Conservation (phyloP, 2,888 invertebrate genomes). For the Acrobasis consociella region DNA sequence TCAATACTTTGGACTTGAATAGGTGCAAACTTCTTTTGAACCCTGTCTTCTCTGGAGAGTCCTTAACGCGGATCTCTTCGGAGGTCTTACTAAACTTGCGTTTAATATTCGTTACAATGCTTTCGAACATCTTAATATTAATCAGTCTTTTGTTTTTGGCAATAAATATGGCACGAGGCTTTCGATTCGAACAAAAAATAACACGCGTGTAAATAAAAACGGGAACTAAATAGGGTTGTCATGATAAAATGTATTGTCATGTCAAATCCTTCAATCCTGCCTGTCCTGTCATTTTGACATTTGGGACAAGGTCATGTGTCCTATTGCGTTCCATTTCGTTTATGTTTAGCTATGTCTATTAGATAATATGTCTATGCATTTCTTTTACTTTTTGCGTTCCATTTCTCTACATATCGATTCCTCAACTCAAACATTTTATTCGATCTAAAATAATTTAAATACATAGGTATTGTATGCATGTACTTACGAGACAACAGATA, state of each 20-base stretch:
- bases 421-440: too few species aligned
- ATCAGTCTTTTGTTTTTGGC: slow-evolving; percentile 73
- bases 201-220: slow-evolving; percentile 47
- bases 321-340: slow-evolving; percentile 55
- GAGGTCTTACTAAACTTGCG: slow-evolving; percentile 68
- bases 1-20: slow-evolving; percentile 62
- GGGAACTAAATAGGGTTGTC: slow-evolving; percentile 24
- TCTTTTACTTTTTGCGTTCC: slow-evolving; percentile 41
- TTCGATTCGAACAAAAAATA: slow-evolving; percentile 45
- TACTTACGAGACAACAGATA: slow-evolving; percentile 85
- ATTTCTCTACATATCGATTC: too few species aligned
- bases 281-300: slow-evolving; percentile 71
- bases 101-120: slow-evolving; percentile 68
- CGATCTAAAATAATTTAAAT: slow-evolving; percentile 17
- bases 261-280: slow-evolving; percentile 39
- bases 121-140: slow-evolving; percentile 75
- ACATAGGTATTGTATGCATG: slow-evolving; percentile 31
- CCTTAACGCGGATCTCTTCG: slow-evolving; percentile 52
- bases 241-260: not conserved
- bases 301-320: slow-evolving; percentile 67
- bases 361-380: too few species aligned
- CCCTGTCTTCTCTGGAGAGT: slow-evolving; percentile 56
- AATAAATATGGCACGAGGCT: slow-evolving; percentile 34
- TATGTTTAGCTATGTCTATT: too few species aligned
- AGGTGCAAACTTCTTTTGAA: slow-evolving; percentile 61